These are phyloP conservation scores for Rostratula benghalensis DNA, from an alignment of 2,113 vertebrate species.

Conservation along the genomic window DNA sequence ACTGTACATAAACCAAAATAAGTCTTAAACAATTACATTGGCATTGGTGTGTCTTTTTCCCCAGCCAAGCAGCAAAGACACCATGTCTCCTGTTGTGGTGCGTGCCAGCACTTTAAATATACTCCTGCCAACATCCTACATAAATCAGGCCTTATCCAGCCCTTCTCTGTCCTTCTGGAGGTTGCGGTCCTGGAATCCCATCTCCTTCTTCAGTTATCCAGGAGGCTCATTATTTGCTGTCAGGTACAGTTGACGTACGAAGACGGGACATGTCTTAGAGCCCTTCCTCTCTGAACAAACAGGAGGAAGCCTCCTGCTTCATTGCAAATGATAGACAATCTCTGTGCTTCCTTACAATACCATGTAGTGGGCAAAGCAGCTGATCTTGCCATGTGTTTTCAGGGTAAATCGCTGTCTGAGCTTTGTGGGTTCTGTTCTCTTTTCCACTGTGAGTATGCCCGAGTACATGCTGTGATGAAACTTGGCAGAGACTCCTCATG, in stretches of 20 bases:
- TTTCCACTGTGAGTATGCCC: not conserved
- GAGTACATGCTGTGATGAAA: not conserved
- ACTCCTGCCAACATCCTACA: not conserved
- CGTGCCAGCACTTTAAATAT: not conserved
- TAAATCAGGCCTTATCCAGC: not conserved
- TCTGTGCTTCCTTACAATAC: not conserved
- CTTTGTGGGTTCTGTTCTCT: not conserved
- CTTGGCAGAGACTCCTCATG: not conserved
- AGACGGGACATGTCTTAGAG: not conserved
- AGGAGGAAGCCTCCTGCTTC: not conserved
- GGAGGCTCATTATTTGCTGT: not conserved
- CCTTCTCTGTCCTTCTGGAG: not conserved
- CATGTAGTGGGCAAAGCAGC: accelerated
- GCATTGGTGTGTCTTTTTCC: not conserved
- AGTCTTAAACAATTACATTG: not conserved
- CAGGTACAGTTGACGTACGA: not conserved
- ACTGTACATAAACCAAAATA: not conserved
- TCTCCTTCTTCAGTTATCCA: not conserved
- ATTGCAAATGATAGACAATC: accelerated
- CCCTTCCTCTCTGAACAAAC: not conserved
- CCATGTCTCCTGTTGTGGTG: not conserved
- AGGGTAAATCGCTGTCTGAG: not conserved
- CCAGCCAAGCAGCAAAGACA: not conserved
- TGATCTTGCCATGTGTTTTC: not conserved
- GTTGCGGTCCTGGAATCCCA: not conserved